Base-by-base conservation (phyloP, 2,797 vertebrate genomes). In the Lithobates pipiens region DNA sequence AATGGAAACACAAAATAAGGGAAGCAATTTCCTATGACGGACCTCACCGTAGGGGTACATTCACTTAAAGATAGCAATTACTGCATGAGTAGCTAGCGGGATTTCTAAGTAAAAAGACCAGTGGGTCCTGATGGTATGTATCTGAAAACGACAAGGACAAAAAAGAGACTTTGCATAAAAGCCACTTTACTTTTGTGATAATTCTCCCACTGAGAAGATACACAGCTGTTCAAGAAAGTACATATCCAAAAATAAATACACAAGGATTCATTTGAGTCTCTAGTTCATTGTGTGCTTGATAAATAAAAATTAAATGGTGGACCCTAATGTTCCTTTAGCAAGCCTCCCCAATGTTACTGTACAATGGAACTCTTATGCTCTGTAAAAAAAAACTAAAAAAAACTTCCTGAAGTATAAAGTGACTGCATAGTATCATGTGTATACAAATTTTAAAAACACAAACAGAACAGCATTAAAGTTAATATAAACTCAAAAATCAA, bases 11-110 rank as follows among this genome's bases (percentile, higher is more conserved):
- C 70, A 82, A 69, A 86, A 61, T 10, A 16, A 34, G 76, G 25
- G 34, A 79, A 71, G 81, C 81, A 80, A 83, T 87, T 84, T 87
- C 75, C 71, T 69, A 74, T 76, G 18, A 87, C 83, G 76, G 76
- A 42, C 81, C 46, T 83, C 86, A 32, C 86, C 57, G 76, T 67
- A 86, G 86, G 85, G 76, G 81, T 34, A 72, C 71, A 16, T 76
- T 87, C 81, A 84, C 86, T 80, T 83, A 80, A 87, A 87, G 86
- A 80, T 76, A 80, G 86, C 86, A 87, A 87, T 87, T 87, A 87
- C 72, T 80, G 86, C 57, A 84, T 84, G 81, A 87, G 76, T 76
- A 83, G 67, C 42, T 83, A 61, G 57, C 73, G 36, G 61, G 63
- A 57, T 79, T 79, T 75, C 81, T 79, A 83, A 82, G 83, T 84